Base-by-base conservation (phyloP, 2,113 vertebrate species). In the Hucho hucho region DNA sequence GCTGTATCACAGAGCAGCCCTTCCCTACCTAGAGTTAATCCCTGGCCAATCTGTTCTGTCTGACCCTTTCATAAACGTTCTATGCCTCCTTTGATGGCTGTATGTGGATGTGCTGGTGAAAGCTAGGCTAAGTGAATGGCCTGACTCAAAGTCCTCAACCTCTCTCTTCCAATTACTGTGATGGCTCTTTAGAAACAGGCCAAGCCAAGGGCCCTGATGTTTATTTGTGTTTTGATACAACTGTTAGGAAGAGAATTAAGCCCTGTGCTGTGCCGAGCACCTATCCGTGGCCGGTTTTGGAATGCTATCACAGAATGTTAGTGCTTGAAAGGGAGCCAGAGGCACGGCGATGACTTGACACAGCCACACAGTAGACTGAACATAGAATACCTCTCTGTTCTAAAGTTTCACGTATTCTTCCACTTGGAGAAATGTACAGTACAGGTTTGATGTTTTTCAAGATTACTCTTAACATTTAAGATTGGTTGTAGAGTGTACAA, bases 161-260 rank as follows among this genome's bases (percentile, higher is more conserved):
- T 75, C 72, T 76, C 64, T 49, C 28, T 20, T 79, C 75, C 78
- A 71, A 73, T 70, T 73, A 73, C 66, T 73, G 29, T 56, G 69
- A 72, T 72, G 71, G 47, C n/a, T 81, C 73, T 69, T 59, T 53
- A 75, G 70, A 79, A 68, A 4, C 63, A 69, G 69, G 80, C 73
- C 75, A 69, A 67, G 80, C 71, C 75, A 75, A 83, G 81, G 76
- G 37, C 28, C 83, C 69, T 13, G 66, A 53, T 25, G 75, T 83
- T 71, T 81, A 81, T 87, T 81, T 83, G 74, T 85, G 71, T 81
- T 66, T 83, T 78, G 72, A 84, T 75, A 32, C 46, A 6, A 78
- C 46, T 79, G 74, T 82, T 72, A 70, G 73, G 70, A 67, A 73
- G 1, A 43, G 77, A 85, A 84, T 86, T 66, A 78, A 74, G 76